Percentiles rank a stretch among this genome's conserved stretches.
Conservation (phyloP, 2,888 invertebrate genomes). For the Conistra vaccinii region DNA sequence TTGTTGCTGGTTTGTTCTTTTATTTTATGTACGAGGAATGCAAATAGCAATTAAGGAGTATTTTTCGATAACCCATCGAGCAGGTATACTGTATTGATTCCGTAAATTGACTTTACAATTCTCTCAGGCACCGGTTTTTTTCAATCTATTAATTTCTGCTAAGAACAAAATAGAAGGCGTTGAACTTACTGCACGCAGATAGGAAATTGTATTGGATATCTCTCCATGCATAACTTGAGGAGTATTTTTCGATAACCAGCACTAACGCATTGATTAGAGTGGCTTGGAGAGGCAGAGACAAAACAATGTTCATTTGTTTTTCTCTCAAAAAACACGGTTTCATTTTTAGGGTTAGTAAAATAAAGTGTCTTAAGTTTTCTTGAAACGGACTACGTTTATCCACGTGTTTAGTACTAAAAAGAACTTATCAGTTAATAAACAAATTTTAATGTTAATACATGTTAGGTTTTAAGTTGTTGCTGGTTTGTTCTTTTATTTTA, state of each 20-base stretch:
- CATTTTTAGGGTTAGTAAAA: not conserved
- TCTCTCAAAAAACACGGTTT: not conserved
- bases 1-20: too few relatives aligned
- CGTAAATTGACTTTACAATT: not conserved
- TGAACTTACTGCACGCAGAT: constrained; percentile 5
- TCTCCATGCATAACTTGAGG: constrained; percentile 6
- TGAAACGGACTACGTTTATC: constrained; percentile 4
- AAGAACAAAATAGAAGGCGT: constrained; percentile 11
- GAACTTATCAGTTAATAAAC: not conserved
- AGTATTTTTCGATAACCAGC: constrained; percentile 26
- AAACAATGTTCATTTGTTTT: not conserved
- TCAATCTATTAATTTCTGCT: not conserved
- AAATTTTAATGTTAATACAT: not conserved
- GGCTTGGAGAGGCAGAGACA: not conserved
- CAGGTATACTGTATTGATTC: not conserved
- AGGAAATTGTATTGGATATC: constrained; percentile 26
- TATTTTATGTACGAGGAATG: constrained; percentile 65
- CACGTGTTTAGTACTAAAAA: not conserved
- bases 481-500: constrained; percentile 12
- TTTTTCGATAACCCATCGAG: too few relatives aligned
- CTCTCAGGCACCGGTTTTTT: not conserved
- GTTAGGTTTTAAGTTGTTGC: not conserved
- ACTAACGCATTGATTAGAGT: constrained; percentile 20
- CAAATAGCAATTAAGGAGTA: too few relatives aligned
- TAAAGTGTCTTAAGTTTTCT: not conserved